Evolutionary conservation across 2,113 vertebrate genomes (phyloP).

Genomic region (Glaucomys volans): DNA sequence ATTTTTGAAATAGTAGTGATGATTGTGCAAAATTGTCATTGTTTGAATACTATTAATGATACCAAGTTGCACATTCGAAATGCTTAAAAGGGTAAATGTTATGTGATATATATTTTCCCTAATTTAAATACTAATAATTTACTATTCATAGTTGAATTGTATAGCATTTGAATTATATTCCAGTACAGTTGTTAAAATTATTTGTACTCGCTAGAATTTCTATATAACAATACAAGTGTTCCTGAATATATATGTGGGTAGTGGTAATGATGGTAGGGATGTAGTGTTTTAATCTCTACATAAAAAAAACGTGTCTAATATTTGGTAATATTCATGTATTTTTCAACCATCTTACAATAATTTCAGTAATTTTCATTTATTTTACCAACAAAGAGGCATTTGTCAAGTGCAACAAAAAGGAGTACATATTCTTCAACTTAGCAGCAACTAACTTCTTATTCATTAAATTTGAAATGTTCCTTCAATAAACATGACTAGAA

Average conservation of each 20-base stretch:
- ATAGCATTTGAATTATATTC: neutral
- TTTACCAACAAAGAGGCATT: neutral
- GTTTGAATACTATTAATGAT: no score
- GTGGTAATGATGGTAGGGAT: neutral
- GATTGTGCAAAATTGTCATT: no score
- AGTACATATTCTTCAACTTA: neutral
- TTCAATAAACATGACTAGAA: neutral
- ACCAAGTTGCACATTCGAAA: no score
- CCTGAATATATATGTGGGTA: neutral
- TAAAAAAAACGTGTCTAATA: neutral
- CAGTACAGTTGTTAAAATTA: neutral
- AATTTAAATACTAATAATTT: neutral
- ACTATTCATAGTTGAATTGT: neutral
- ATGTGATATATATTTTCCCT: neutral
- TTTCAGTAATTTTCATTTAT: neutral
- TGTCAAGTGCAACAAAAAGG: neutral
- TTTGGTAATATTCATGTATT: neutral
- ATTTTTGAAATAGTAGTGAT: no score
- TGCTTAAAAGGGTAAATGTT: no score
- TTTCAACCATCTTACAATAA: neutral
- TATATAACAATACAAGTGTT: neutral
- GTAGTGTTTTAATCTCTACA: neutral
- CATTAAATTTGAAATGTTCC: conserved; percentile 10
- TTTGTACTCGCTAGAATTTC: neutral
- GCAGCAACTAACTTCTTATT: neutral